Evolutionary conservation across 2,113 vertebrate genomes (phyloP).

Genomic region (Morone saxatilis): DNA sequence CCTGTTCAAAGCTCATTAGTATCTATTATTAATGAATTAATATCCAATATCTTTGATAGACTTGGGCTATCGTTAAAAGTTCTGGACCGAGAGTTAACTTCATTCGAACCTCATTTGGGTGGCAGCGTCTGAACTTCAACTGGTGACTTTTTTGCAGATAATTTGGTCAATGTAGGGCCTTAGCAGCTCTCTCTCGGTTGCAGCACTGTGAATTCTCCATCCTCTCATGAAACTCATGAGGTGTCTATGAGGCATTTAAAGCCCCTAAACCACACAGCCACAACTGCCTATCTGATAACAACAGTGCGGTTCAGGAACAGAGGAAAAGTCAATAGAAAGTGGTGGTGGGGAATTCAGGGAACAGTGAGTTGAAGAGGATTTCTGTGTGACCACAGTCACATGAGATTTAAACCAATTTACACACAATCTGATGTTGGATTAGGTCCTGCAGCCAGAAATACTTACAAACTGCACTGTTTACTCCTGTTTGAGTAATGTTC

Average conservation of each 20-base stretch:
- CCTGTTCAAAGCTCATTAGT: slow-evolving; percentile 82
- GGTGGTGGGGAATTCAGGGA: slow-evolving; percentile 22
- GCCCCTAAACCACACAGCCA: slow-evolving; percentile 61
- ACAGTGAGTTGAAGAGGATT: slow-evolving; percentile 13
- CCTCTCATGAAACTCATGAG: slow-evolving; percentile 63
- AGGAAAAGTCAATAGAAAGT: slow-evolving; percentile 72
- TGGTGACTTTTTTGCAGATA: slow-evolving; percentile 58
- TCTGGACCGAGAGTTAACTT: slow-evolving; percentile 78
- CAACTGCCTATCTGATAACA: slow-evolving; percentile 77
- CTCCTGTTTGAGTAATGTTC: neutral
- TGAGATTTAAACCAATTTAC: neutral
- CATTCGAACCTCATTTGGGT: slow-evolving; percentile 70
- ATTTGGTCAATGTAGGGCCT: slow-evolving; percentile 52
- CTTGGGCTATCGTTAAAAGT: slow-evolving; percentile 84
- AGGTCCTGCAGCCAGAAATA: neutral
- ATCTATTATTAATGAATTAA: slow-evolving; percentile 87
- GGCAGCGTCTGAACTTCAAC: slow-evolving; percentile 64
- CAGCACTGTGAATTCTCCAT: slow-evolving; percentile 46
- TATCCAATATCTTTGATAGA: slow-evolving; percentile 81
- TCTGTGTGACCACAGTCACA: slow-evolving; percentile 37
- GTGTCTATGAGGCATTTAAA: slow-evolving; percentile 69
- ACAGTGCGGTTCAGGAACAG: slow-evolving; percentile 62
- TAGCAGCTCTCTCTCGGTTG: slow-evolving; percentile 27
- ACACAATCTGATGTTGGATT: neutral
- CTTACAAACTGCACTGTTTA: neutral